Evolutionary conservation across 1,140 invertebrate genomes (phyloP).

Genomic region (Conopomorpha cramerella): DNA sequence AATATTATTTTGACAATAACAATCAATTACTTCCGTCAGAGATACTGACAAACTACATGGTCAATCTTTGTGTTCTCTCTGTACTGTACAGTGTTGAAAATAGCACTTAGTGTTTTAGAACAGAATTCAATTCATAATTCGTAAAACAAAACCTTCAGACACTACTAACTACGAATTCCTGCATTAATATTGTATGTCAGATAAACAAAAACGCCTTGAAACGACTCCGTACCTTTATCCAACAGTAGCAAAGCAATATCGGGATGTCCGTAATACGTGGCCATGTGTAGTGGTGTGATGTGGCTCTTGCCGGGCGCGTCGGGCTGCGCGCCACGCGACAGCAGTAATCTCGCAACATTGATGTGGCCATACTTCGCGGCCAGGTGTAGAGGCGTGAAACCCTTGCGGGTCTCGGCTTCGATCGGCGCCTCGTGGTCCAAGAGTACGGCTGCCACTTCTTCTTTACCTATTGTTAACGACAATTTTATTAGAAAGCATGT

Average conservation of each 20-base stretch:
- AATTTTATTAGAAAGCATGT: too few relatives aligned
- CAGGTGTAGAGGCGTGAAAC: conserved; percentile 96
- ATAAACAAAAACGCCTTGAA: background rate
- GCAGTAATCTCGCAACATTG: conserved; percentile 85
- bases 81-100: too few relatives aligned
- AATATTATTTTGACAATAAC: too few relatives aligned
- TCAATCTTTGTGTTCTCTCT: too few relatives aligned
- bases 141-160: conserved; percentile 11
- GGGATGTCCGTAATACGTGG: conserved; percentile 96
- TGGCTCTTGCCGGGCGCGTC: conserved; percentile 97
- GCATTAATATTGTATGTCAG: background rate
- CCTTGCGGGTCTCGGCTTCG: conserved; percentile 91
- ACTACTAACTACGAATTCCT: conserved; percentile 4
- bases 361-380: conserved; percentile 97
- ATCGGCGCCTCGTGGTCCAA: conserved; percentile 93
- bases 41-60: too few relatives aligned
- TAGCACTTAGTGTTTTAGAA: too few relatives aligned
- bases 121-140: too few relatives aligned
- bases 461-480: too few relatives aligned
- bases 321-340: conserved; percentile 85
- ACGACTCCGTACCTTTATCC: conserved; percentile 70
- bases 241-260: conserved; percentile 89
- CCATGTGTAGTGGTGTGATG: conserved; percentile 96
- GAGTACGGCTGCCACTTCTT: conserved; percentile 83
- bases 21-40: too few relatives aligned